Evolutionary conservation across 53 echinoderm and acorn worm species (phyloP).

Genomic region (Arbacia lixula): DNA sequence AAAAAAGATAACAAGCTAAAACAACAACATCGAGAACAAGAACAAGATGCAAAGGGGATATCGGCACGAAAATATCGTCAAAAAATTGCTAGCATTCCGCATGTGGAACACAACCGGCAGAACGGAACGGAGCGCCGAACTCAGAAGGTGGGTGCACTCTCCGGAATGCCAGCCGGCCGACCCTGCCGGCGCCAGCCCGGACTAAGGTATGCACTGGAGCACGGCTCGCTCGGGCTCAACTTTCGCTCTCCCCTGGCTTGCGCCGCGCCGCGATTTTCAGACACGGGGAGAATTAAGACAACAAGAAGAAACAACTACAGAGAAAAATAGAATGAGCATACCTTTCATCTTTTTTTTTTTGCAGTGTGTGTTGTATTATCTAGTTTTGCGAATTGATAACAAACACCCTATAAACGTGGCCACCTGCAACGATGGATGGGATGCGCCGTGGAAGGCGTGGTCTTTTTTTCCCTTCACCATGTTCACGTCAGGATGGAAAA

Average conservation of each 20-base stretch:
- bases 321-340: background rate
- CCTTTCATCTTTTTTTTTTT: conserved; percentile 25
- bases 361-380: no score
- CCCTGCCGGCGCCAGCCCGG: conserved; percentile 18
- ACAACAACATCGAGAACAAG: background rate
- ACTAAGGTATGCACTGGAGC: conserved; percentile 40
- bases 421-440: conserved; percentile 35
- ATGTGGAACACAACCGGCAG: background rate
- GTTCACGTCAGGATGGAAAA: no score
- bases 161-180: conserved; percentile 22
- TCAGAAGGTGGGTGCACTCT: conserved; percentile 20
- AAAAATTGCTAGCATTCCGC: conserved; percentile 19
- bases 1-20: no score
- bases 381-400: conserved; percentile 30
- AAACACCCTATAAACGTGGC: conserved; percentile 26
- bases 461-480: background rate
- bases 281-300: no score
- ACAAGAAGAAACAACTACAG: no score
- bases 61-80: no score
- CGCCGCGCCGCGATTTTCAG: no score
- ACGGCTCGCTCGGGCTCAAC: conserved; percentile 1
- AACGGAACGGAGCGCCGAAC: background rate
- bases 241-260: no score
- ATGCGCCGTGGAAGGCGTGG: background rate
- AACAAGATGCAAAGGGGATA: background rate